Evolutionary conservation across 2,888 invertebrate genomes (phyloP), one percentile per base, ranked within the genome.

Genomic region (Cosmopolites sordidus): DNA sequence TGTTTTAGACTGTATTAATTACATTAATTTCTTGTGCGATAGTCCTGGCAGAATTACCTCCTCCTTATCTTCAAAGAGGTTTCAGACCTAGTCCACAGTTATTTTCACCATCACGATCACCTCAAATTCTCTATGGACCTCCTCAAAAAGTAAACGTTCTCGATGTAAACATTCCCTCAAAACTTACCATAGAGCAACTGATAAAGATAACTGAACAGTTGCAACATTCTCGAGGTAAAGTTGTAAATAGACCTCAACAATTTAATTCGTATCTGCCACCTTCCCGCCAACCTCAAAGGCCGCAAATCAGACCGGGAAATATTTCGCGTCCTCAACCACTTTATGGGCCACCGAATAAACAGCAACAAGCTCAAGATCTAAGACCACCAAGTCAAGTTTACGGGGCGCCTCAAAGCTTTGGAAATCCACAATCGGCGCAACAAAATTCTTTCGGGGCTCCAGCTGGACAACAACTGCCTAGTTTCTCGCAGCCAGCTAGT

Each of bases 51-150:
- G 62, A 64, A 47, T 27, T 59, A 14, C 64, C 64, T 43, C 62
- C 63, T 1, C 63, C 62, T 27, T 62, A 59, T n/a, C 39, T 50
- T 15, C 29, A 48, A 6, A 48, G 56, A 46, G 52, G 52, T 9
- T 61, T 62, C 22, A 54, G 56, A 44, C 60, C 62, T n/a, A 60
- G 54, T 30, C 56, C 48, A 12, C 43, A 53, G 16, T n/a, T n/a
- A n/a, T 37, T 48, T 16, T 1, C n/a, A 6, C 9, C 43, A 12
- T 14, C 9, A 30, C 5, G 11, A 17, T 18, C 14, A 1, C 44
- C 44, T 38, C 43, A 50, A 44, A 1, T 14, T 14, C 11, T 12
- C 6, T 54, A 53, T 33, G 18, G 17, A 22, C 45, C 40, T n/a
- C 50, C 50, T 6, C 27, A 52, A 42, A 30, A 30, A 16, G 12